These are phyloP conservation scores for Drosophila hawaiiensis DNA, from an alignment of 2,888 invertebrate genomes.

Conservation along the genomic window DNA sequence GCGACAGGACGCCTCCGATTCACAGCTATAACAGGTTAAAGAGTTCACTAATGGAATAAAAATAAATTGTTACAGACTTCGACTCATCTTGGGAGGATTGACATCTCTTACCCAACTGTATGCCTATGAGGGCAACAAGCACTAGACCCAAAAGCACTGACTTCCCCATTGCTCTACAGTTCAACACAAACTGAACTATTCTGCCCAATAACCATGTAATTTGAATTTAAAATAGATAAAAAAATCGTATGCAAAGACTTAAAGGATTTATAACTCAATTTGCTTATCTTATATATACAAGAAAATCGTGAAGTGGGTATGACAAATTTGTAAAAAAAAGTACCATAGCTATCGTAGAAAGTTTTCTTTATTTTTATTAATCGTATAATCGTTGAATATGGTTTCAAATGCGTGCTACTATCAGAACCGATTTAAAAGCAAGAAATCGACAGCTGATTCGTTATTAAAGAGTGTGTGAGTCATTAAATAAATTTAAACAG, in stretches of 20 bases:
- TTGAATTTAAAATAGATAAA: background rate
- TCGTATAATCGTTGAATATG: background rate
- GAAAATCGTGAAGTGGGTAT: too few relatives aligned
- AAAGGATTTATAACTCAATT: background rate
- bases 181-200: background rate
- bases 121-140: background rate
- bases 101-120: background rate
- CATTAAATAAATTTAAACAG: background rate
- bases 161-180: background rate
- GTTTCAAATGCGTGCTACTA: background rate
- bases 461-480: background rate
- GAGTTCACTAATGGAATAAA: background rate
- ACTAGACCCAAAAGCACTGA: background rate
- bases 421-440: background rate
- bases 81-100: background rate
- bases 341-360: background rate
- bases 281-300: too few relatives aligned
- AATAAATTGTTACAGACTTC: background rate
- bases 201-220: background rate
- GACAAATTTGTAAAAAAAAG: too few relatives aligned
- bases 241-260: background rate
- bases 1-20: background rate
- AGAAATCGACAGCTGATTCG: background rate
- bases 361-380: background rate
- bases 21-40: background rate